Base-by-base conservation (phyloP, 2,113 vertebrate species). In the Struthio camelus region DNA sequence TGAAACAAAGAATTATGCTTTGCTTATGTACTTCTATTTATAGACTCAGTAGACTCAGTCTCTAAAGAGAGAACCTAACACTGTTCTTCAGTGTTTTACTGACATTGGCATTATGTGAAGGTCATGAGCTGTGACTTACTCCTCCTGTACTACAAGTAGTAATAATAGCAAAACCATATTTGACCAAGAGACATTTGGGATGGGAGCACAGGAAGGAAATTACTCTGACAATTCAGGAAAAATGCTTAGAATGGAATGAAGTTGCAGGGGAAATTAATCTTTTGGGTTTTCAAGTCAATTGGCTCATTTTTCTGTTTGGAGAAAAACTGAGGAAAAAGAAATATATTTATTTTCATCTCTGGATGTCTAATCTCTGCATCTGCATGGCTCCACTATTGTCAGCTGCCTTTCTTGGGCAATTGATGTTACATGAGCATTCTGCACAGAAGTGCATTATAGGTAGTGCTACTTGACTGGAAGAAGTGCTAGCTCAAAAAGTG, bases 81-180 rank as follows among this genome's bases (percentile, higher is more conserved):
- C 0, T 69, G 66, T 85, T 81, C 50, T 59, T 82, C 66, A 54
- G 44, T 58, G 66, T 73, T 91, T 76, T 85, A 66, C 80, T 89
- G 80, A 73, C 50, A 32, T 17, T 91, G 86, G 50, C 85, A 54
- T 87, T 77, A 80, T 66, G 25, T 32, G 44, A 87, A 87, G 78
- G 92, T 93, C 90, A 61, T 36, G 40, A 92, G 67, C 70, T 94
- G 59, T 91, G 94, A 89, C 66, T 93, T 83, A 65, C 70, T 93
- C 53, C 87, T 87, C 10, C 71, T 85, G 64, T 85, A 97, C 85
- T 36, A 80, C 36, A 89, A 94, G 84, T 6, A 89, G 62, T 9
- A 77, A 80, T 83, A 95, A 91, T 17, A 90, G 58, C 40, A 93
- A 96, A 94, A 90, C 89, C 75, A 36, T 87, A 80, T 95, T 94